Evolutionary conservation across 2,113 vertebrate genomes (phyloP).

Genomic region (Todiramphus saurophagus): DNA sequence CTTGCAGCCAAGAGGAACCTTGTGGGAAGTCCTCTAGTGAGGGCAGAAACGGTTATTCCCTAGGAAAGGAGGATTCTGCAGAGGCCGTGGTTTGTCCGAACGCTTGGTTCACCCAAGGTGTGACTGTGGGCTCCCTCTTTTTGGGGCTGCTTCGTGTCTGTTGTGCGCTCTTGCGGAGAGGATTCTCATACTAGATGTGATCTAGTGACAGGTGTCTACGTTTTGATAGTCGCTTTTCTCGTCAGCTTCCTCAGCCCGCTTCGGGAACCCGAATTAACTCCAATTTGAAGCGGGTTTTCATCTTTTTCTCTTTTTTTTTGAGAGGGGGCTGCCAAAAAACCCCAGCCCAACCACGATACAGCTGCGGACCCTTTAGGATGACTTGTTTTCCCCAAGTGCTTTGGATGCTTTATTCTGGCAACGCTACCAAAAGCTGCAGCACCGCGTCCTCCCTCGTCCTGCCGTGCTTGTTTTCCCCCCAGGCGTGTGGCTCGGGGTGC

Average conservation of each 20-base stretch:
- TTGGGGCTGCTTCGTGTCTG: not conserved
- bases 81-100: not conserved
- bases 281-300: not conserved
- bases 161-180: not conserved
- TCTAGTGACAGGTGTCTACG: not conserved
- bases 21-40: not conserved
- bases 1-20: not conserved
- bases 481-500: not conserved
- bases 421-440: not conserved
- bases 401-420: not conserved
- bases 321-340: not conserved
- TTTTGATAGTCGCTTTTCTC: too few species aligned
- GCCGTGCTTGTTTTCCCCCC: not conserved
- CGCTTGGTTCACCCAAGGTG: not conserved
- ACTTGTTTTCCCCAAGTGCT: not conserved
- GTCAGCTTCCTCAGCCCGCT: not conserved
- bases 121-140: not conserved
- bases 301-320: not conserved
- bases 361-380: not conserved
- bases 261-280: not conserved
- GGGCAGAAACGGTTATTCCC: not conserved
- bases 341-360: not conserved
- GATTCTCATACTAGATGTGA: not conserved
- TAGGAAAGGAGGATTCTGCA: not conserved
- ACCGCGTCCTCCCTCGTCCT: not conserved